Evolutionary conservation across 2,113 vertebrate species (phyloP).

Genomic region (Oryctolagus cuniculus): mOryCun1.1 NC_091434.1:113949501-113950000

Average conservation of each 20-base stretch:
- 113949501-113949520: not conserved
- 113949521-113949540: not conserved
- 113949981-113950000: not conserved
- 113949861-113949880: not conserved
- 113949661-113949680: too few relatives aligned
- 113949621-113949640: not conserved
- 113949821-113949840: not conserved
- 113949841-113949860: not conserved
- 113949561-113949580: not conserved
- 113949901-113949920: slow-evolving; percentile 16
- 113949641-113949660: too few relatives aligned
- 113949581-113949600: not conserved
- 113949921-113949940: not conserved
- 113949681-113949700: not conserved
- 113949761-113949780: not conserved
- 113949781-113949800: not conserved
- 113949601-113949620: not conserved
- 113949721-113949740: slow-evolving; percentile 14
- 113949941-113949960: not conserved
- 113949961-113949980: not conserved
- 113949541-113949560: not conserved
- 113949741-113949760: not conserved
- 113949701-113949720: not conserved
- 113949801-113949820: not conserved
- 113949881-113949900: not conserved